Evolutionary conservation across 2,797 vertebrate genomes (phyloP).

Genomic region (Rhynchotus rufescens): DNA sequence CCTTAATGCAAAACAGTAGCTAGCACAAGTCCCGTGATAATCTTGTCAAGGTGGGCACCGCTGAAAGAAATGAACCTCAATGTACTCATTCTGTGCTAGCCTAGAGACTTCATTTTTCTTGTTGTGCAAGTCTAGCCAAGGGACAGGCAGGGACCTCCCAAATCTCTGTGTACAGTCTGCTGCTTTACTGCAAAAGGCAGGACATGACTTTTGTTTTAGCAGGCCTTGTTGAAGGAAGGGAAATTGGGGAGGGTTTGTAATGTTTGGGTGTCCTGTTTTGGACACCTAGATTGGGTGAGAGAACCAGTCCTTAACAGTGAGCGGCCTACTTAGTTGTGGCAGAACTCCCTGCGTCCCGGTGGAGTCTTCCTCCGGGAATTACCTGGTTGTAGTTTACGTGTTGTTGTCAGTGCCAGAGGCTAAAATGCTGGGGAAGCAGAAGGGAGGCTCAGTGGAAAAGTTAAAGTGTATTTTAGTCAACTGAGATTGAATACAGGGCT

Average conservation of each 20-base stretch:
- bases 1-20: not conserved
- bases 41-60: not conserved
- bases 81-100: not conserved
- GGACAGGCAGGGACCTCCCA: not conserved
- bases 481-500: not conserved
- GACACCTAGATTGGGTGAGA: not conserved
- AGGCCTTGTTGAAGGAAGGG: not conserved
- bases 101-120: not conserved
- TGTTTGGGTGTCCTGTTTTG: not conserved
- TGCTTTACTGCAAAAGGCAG: not conserved
- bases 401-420: slow-evolving; percentile 1
- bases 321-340: not conserved
- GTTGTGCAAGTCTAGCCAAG: not conserved
- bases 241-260: not conserved
- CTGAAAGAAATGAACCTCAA: not conserved
- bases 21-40: not conserved
- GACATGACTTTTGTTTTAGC: accelerated
- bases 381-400: not conserved
- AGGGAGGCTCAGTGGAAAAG: slow-evolving; percentile 31
- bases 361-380: not conserved
- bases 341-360: not conserved
- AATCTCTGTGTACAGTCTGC: not conserved
- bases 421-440: slow-evolving; percentile 12
- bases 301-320: not conserved
- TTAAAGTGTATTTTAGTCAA: slow-evolving; percentile 28